Percentiles rank a stretch among this genome's conserved stretches.
phyloP scores from a whole-genome alignment of 2,888 invertebrate species.

The Endotricha flammealis region DNA sequence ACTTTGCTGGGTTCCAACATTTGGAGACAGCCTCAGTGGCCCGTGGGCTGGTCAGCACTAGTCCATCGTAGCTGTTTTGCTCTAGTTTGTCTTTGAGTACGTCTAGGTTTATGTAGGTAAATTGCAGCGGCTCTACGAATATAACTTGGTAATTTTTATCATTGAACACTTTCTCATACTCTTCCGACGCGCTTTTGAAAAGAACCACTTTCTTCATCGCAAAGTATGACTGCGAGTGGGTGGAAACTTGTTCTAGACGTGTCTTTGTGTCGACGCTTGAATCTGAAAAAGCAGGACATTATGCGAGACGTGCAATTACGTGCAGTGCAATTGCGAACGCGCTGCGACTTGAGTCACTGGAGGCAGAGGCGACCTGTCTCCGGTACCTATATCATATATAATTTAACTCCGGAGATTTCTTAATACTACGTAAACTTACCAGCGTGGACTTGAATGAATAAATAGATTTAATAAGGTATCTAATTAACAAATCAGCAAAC shows the following conservation, averaged over 20 bases:
- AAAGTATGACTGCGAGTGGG: not conserved
- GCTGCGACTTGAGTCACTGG: not conserved
- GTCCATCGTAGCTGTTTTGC: constrained; percentile 40
- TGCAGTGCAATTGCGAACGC: not conserved
- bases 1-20: constrained; percentile 58
- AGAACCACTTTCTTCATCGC: constrained; percentile 62
- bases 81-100: constrained; percentile 39
- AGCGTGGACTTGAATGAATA: not conserved
- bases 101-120: constrained; percentile 37
- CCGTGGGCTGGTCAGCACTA: constrained; percentile 58
- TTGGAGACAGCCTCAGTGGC: constrained; percentile 56
- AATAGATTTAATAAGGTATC: not conserved
- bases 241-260: not conserved
- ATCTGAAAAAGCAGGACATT: constrained; percentile 48
- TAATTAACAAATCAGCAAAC: not conserved
- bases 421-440: not conserved
- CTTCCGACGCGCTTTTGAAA: constrained; percentile 62
- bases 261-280: constrained; percentile 19
- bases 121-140: constrained; percentile 64
- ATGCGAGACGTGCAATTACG: not conserved
- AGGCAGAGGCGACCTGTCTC: not conserved
- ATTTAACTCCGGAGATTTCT: too few relatives aligned
- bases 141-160: constrained; percentile 44
- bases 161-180: constrained; percentile 51
- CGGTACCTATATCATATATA: too few relatives aligned